A percentile compares a stretch with the other conserved stretches of the same genome.
Evolutionary conservation across 2,888 invertebrate genomes (phyloP).

Genomic region (Scelioninae gen. 2): DNA sequence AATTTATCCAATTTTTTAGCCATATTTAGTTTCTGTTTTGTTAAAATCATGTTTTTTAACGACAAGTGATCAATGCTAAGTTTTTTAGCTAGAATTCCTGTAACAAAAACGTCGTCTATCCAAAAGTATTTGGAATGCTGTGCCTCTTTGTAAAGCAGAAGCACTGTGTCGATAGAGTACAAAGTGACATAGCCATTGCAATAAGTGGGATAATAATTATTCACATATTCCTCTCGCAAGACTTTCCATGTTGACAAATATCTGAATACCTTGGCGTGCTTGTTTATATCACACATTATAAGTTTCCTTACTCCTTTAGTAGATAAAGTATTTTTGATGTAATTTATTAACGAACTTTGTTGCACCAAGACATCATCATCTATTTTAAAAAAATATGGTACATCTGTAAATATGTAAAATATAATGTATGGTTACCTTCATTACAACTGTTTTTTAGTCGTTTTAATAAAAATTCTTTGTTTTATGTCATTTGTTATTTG

Average conservation of each 20-base stretch:
- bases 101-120: slow-evolving; percentile 8
- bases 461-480: no score
- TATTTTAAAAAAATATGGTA: slow-evolving; percentile 1
- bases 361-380: slow-evolving; percentile 9
- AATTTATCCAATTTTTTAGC: no score
- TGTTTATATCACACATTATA: not conserved
- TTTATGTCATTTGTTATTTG: no score
- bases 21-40: no score
- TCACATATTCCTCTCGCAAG: not conserved
- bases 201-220: slow-evolving; percentile 1
- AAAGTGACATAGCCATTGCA: slow-evolving; percentile 1
- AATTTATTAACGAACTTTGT: not conserved
- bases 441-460: no score
- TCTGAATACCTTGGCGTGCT: not conserved
- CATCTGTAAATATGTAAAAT: slow-evolving; percentile 1
- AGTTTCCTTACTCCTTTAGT: not conserved
- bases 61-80: no score
- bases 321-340: not conserved
- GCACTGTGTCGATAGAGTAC: not conserved
- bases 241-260: not conserved
- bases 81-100: no score
- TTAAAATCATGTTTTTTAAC: no score
- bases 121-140: not conserved
- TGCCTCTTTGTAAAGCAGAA: slow-evolving; percentile 1
- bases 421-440: no score